Conservation (phyloP, 1,140 invertebrate species). For the Solen grandis region DNA sequence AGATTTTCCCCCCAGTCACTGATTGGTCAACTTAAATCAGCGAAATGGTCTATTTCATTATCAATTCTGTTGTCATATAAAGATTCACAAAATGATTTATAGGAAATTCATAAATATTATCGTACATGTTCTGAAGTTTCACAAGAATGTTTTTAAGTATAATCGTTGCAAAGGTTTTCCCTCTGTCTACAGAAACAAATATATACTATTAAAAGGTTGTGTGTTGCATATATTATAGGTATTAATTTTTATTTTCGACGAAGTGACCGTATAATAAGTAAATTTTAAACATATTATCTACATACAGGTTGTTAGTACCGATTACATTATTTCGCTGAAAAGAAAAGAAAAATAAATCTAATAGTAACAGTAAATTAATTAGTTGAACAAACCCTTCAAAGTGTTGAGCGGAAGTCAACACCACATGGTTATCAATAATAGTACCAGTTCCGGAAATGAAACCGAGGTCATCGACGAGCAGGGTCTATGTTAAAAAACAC, state of each 20-base stretch:
- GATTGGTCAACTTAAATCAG: background rate
- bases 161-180: too few relatives aligned
- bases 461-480: conserved; percentile 29
- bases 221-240: background rate
- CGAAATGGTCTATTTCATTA: background rate
- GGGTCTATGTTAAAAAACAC: too few relatives aligned
- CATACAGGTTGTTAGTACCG: background rate
- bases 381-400: conserved; percentile 58
- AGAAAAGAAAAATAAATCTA: too few relatives aligned
- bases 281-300: background rate
- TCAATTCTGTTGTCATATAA: background rate
- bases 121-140: background rate
- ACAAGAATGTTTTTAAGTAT: background rate
- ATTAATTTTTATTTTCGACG: background rate
- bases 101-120: background rate
- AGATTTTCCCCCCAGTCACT: too few relatives aligned
- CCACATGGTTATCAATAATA: conserved; percentile 32
- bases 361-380: too few relatives aligned
- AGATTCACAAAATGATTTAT: background rate
- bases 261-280: background rate
- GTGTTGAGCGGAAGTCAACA: conserved; percentile 53
- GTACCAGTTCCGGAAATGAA: conserved; percentile 39
- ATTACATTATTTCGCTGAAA: background rate
- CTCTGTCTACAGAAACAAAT: too few relatives aligned
- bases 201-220: background rate